Conservation (phyloP, 37 sponge, comb jelly and placozoan species). For the Haliclona indistincta region DNA sequence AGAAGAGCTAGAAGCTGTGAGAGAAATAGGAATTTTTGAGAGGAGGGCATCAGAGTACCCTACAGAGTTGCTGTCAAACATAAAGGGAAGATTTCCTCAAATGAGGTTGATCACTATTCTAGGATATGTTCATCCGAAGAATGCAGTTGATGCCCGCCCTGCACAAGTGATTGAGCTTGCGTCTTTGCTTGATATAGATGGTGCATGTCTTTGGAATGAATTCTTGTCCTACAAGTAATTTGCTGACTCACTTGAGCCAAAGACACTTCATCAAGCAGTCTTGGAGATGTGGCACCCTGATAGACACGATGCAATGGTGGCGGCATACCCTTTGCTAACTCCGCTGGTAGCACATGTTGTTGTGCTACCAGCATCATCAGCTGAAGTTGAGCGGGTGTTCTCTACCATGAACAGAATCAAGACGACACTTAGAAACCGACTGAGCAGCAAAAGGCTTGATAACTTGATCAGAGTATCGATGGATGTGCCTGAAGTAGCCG, state of each 20-base stretch:
- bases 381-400: slow-evolving; percentile 14
- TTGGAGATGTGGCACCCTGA: slow-evolving; percentile 1
- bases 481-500: too few species aligned
- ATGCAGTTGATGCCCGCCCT: slow-evolving; percentile 5
- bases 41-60: background rate
- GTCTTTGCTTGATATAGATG: background rate
- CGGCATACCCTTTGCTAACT: background rate
- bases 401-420: slow-evolving; percentile 21
- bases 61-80: slow-evolving; percentile 12
- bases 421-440: too few species aligned
- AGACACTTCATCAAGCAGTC: background rate
- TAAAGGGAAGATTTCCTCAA: slow-evolving; percentile 19
- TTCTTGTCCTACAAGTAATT: slow-evolving; percentile 8
- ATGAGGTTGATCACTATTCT: background rate
- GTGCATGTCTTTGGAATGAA: slow-evolving; percentile 3
- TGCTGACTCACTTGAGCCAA: background rate
- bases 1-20: slow-evolving; percentile 10
- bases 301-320: background rate
- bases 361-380: slow-evolving; percentile 20
- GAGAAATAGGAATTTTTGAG: background rate
- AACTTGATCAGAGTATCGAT: too few species aligned
- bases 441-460: too few species aligned
- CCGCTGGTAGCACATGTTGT: background rate
- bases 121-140: background rate
- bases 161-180: slow-evolving; percentile 2